Percentiles rank a stretch among this genome's conserved stretches.
phyloP scores from a whole-genome alignment of 1,140 invertebrate species.

The Drosophila funebris region DNA sequence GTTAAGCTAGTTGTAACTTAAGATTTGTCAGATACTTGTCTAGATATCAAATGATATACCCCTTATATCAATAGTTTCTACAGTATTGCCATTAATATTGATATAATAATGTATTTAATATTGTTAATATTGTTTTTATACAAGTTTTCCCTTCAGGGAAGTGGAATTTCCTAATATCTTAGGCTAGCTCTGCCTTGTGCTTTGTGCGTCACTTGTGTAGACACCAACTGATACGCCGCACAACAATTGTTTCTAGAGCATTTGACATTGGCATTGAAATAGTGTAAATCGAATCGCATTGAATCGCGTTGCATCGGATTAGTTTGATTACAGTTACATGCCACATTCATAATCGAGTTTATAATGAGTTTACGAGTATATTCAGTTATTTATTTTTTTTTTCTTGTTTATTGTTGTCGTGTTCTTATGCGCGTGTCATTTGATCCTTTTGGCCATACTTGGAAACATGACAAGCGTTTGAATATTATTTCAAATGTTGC shows the following conservation, averaged over 20 bases:
- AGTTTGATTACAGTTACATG: constrained; percentile 13
- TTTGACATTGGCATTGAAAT: constrained; percentile 22
- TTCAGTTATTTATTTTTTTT: too few relatives aligned
- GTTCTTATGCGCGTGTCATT: constrained; percentile 30
- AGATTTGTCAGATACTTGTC: too few relatives aligned
- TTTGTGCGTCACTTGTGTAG: too few relatives aligned
- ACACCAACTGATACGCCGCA: neutral
- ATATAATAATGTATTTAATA: too few relatives aligned
- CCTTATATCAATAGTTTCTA: too few relatives aligned
- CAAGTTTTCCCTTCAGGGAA: too few relatives aligned
- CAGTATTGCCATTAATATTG: too few relatives aligned
- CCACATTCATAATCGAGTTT: constrained; percentile 29
- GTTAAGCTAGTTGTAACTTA: too few relatives aligned
- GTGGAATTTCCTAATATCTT: too few relatives aligned
- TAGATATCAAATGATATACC: too few relatives aligned
- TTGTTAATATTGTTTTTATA: too few relatives aligned
- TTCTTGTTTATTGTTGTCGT: constrained; percentile 5
- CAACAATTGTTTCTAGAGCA: neutral
- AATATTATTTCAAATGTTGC: constrained; percentile 29
- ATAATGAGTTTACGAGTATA: constrained; percentile 35
- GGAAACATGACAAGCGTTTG: constrained; percentile 37
- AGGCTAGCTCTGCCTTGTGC: too few relatives aligned
- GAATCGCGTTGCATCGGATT: constrained; percentile 11
- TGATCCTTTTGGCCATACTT: constrained; percentile 38
- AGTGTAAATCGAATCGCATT: neutral